Base-by-base conservation (phyloP, 2,888 invertebrate species). In the Drosophila leonis region DNA sequence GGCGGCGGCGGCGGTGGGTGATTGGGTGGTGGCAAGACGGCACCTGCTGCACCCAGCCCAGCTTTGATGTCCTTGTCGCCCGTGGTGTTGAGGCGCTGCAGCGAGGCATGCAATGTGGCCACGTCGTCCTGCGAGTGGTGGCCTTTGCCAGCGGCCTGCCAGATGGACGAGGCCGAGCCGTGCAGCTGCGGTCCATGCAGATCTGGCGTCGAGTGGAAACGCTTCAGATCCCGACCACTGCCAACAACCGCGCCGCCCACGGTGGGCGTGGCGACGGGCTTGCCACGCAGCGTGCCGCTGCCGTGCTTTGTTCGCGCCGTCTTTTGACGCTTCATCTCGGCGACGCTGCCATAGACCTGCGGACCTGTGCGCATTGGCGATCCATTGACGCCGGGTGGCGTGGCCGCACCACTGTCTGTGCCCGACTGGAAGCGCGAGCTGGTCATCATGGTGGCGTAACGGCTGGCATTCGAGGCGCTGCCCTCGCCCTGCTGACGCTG, bases 121-220 rank as follows among this genome's bases (percentile, higher is more conserved):
- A 95, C 94, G 89, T 96, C 96, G 89, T 96, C 96, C 92, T 96
- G 96, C 86, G 96, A 96, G 73, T 95, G 94, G 87, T 95, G 95
- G 18, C 94, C 94, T 87, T 95, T 93, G 57, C 90, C 85, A 12
- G 90, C 90, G 35, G 83, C 90, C 59, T 90, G 86, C 92, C 93
- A 93, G 68, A 93, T 92, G 20, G 93, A 92, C 3, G 93, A 92
- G 3, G 90, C 88, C 0, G 93, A 93, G 18, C 91, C 91, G 46
- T 90, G 92, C n/a, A 93, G 75, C 77, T 94, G 94, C 20, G 94
- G 92, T 0, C 83, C 83, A 39, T 95, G 95, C 69, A 96, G 92
- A 93, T 98, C 98, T 0, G 98, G 98, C n/a, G 98, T 98, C 72
- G 97, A 97, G 90, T 96, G 96, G 94, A 98, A 98, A 67, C 98